A percentile compares a stretch with the other conserved stretches of the same genome.
These are phyloP conservation scores for Cheilinus undulatus DNA, from an alignment of 2,113 vertebrate genomes.

Conservation along the genomic window DNA sequence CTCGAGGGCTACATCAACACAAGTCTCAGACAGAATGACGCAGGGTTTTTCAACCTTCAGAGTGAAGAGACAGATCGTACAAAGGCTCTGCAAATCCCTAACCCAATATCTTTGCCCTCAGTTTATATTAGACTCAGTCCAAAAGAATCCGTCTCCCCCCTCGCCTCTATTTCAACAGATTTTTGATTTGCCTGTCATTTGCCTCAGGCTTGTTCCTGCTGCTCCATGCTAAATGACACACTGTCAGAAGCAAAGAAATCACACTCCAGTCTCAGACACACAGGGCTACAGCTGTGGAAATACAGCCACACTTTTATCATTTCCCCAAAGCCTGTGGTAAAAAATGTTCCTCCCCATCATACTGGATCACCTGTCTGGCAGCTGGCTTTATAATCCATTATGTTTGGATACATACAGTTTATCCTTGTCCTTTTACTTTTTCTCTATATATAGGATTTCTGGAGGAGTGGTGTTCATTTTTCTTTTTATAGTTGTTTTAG, in stretches of 20 bases:
- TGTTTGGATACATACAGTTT: no score
- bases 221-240: background rate
- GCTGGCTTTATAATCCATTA: no score
- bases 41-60: background rate
- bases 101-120: background rate
- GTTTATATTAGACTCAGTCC: background rate
- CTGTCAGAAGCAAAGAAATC: conserved; percentile 16
- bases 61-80: conserved; percentile 1
- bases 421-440: no score
- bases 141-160: conserved; percentile 2
- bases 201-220: conserved; percentile 23
- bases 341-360: no score
- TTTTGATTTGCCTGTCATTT: conserved; percentile 1
- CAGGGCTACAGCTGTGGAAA: background rate
- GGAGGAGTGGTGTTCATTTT: no score
- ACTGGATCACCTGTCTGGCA: no score
- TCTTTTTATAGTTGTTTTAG: no score
- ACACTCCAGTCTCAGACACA: background rate
- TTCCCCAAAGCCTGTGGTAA: background rate
- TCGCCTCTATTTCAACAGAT: background rate
- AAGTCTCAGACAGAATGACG: background rate
- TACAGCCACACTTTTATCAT: background rate
- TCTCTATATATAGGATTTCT: no score
- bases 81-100: background rate
- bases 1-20: background rate